Conservation (phyloP, 2,113 vertebrate species). For the Taxidea taxus region DNA sequence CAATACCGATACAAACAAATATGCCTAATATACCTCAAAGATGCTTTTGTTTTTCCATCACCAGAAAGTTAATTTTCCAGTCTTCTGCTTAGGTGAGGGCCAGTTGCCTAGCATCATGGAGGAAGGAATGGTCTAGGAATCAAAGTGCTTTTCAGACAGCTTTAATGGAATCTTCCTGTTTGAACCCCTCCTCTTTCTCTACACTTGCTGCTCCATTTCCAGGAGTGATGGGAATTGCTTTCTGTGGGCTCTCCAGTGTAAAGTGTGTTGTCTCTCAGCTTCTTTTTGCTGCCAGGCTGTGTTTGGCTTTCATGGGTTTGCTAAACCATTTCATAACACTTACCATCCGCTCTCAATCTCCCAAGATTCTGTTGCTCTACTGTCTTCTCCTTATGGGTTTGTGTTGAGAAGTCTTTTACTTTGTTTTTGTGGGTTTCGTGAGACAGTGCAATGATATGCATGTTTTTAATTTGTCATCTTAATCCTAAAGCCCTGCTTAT, state of each 20-base stretch:
- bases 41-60: not conserved
- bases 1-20: not conserved
- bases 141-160: not conserved
- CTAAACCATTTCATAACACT: not conserved
- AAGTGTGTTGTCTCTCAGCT: not conserved
- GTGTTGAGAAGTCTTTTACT: not conserved
- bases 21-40: not conserved
- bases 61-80: not conserved
- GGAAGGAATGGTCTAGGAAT: not conserved
- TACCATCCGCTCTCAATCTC: not conserved
- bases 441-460: not conserved
- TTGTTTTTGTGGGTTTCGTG: not conserved
- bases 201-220: not conserved
- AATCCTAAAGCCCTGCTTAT: not conserved
- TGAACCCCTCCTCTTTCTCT: not conserved
- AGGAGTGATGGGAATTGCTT: not conserved
- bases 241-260: not conserved
- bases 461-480: conserved; percentile 27
- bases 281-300: not conserved
- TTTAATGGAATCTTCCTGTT: not conserved
- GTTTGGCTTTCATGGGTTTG: not conserved
- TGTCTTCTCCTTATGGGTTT: not conserved
- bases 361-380: not conserved
- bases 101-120: not conserved
- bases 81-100: not conserved